phyloP scores from a whole-genome alignment of 2,888 invertebrate species.

The Netelia fuscicornis region DNA sequence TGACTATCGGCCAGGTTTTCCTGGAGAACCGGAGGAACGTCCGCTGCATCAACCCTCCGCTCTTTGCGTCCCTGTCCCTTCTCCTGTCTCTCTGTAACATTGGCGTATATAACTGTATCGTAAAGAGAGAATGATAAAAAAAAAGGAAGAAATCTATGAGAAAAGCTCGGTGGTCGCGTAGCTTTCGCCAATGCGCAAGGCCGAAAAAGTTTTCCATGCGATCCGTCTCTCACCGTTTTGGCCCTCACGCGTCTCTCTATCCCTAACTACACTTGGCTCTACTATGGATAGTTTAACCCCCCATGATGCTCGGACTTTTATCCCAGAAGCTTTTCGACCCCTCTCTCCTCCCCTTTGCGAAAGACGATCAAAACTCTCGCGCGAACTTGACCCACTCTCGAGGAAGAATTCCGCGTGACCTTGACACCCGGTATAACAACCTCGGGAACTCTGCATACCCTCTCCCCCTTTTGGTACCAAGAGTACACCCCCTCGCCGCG shows the following conservation, averaged over 20 bases:
- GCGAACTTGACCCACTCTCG: slow-evolving; percentile 74
- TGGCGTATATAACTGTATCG: slow-evolving; percentile 49
- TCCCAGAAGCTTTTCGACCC: slow-evolving; percentile 56
- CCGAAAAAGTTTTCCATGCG: slow-evolving; percentile 75
- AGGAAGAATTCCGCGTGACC: slow-evolving; percentile 64
- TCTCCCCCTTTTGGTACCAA: slow-evolving; percentile 48
- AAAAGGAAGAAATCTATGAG: slow-evolving; percentile 60
- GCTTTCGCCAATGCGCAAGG: slow-evolving; percentile 56
- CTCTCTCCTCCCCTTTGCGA: slow-evolving; percentile 46
- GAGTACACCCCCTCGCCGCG: slow-evolving; percentile 28
- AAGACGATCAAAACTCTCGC: slow-evolving; percentile 66
- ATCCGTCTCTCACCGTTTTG: slow-evolving; percentile 65
- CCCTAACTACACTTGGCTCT: slow-evolving; percentile 66
- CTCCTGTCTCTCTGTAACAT: neutral
- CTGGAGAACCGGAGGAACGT: slow-evolving; percentile 64
- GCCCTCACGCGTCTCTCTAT: slow-evolving; percentile 55
- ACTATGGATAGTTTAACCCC: slow-evolving; percentile 61
- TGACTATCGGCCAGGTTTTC: slow-evolving; percentile 80
- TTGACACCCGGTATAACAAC: slow-evolving; percentile 68
- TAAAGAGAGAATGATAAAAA: slow-evolving; percentile 21
- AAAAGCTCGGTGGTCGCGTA: slow-evolving; percentile 42
- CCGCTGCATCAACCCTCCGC: slow-evolving; percentile 26
- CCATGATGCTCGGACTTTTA: slow-evolving; percentile 60
- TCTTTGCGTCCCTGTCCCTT: neutral
- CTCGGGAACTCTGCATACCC: slow-evolving; percentile 58